phyloP scores from a whole-genome alignment of 2,888 invertebrate genomes.

The Sisyra nigra region DNA sequence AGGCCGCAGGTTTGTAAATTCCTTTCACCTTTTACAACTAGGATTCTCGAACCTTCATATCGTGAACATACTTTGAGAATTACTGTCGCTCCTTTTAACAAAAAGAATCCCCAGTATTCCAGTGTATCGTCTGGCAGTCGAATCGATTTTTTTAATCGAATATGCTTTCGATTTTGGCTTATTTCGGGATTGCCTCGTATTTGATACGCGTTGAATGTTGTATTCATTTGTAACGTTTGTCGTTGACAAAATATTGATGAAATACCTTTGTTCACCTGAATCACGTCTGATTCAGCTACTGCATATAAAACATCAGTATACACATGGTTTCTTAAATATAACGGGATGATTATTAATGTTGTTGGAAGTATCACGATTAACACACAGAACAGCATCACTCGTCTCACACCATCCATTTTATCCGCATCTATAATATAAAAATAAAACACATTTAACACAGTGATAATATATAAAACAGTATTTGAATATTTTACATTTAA shows the following conservation, averaged over 20 bases:
- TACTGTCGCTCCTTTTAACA: slow-evolving; percentile 62
- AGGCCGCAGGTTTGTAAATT: slow-evolving; percentile 64
- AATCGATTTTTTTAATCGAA: slow-evolving; percentile 67
- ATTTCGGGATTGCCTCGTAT: slow-evolving; percentile 37
- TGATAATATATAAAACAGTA: background rate
- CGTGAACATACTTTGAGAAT: slow-evolving; percentile 65
- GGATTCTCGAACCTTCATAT: slow-evolving; percentile 59
- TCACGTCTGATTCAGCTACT: slow-evolving; percentile 70
- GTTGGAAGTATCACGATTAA: slow-evolving; percentile 61
- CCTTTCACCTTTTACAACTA: slow-evolving; percentile 67
- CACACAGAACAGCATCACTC: slow-evolving; percentile 62
- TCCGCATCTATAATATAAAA: slow-evolving; percentile 34
- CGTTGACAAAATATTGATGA: slow-evolving; percentile 69
- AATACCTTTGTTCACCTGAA: slow-evolving; percentile 67
- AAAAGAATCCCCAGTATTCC: slow-evolving; percentile 80
- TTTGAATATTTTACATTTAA: background rate
- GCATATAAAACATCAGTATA: slow-evolving; percentile 64
- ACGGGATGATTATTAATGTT: slow-evolving; percentile 54
- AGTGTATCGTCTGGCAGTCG: slow-evolving; percentile 67
- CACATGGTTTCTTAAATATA: slow-evolving; percentile 58
- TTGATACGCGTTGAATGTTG: slow-evolving; percentile 33
- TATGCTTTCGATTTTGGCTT: slow-evolving; percentile 46
- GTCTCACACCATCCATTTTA: slow-evolving; percentile 65
- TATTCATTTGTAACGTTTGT: slow-evolving; percentile 63
- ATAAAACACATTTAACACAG: slow-evolving; percentile 7